phyloP scores from a whole-genome alignment of 2,113 vertebrate genomes.

The Cyprichromis sp. region DNA sequence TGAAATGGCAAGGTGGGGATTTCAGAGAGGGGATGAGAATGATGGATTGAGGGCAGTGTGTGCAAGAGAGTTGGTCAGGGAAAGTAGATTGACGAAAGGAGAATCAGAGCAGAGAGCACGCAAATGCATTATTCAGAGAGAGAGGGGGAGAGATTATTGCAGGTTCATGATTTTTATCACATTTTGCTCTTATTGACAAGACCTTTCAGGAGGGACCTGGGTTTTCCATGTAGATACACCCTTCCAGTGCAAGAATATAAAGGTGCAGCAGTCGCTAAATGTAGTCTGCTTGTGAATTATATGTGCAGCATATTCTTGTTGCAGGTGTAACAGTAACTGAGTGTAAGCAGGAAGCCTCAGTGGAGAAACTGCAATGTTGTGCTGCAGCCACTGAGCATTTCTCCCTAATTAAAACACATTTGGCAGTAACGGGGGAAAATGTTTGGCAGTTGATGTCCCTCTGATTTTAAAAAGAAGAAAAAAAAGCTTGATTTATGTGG shows the following conservation, averaged over 20 bases:
- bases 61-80: not conserved
- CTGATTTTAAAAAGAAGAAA: not conserved
- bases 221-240: not conserved
- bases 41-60: not conserved
- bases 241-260: not conserved
- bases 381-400: not conserved
- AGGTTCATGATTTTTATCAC: slow-evolving; percentile 7
- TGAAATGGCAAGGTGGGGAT: not conserved
- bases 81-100: not conserved
- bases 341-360: not conserved
- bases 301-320: not conserved
- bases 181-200: slow-evolving; percentile 24
- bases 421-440: not conserved
- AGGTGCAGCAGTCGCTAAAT: not conserved
- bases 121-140: slow-evolving; percentile 23
- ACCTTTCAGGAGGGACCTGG: not conserved
- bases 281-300: not conserved
- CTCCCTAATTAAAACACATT: slow-evolving; percentile 20
- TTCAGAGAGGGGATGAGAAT: not conserved
- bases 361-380: not conserved
- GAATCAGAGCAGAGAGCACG: not conserved
- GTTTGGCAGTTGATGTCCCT: not conserved
- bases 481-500: not conserved
- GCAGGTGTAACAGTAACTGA: not conserved
- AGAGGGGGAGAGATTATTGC: slow-evolving; percentile 13